Percentiles rank a stretch among this genome's conserved stretches.
These are phyloP conservation scores for Numida meleagris DNA, from an alignment of 2,113 vertebrate genomes.

Conservation along the genomic window DNA sequence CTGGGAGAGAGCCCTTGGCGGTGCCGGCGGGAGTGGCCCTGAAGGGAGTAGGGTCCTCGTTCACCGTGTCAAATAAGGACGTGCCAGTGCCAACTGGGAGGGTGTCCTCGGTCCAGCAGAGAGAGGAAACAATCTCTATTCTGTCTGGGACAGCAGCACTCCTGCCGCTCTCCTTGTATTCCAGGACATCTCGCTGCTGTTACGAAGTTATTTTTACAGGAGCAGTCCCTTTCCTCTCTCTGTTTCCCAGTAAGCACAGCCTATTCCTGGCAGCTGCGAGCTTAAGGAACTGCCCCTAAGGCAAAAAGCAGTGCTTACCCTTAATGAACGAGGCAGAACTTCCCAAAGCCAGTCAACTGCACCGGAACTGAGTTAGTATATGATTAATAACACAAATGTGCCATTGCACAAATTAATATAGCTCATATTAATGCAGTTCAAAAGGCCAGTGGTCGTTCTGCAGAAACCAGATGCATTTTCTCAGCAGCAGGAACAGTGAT, in stretches of 20 bases:
- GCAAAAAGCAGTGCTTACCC: constrained; percentile 49
- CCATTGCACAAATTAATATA: not conserved
- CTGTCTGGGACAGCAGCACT: not conserved
- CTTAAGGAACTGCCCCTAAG: constrained; percentile 26
- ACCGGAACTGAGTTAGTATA: not conserved
- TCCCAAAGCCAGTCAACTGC: constrained; percentile 7
- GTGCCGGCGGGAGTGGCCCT: not conserved
- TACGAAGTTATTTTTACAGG: not conserved
- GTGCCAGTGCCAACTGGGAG: not conserved
- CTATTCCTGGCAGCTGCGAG: constrained; percentile 20
- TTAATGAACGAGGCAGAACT: not conserved
- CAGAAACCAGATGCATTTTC: not conserved
- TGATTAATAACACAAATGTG: not conserved
- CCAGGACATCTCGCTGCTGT: constrained; percentile 5
- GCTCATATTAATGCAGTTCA: not conserved
- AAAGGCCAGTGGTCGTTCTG: not conserved
- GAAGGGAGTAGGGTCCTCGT: fast-evolving
- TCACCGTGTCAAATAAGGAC: not conserved
- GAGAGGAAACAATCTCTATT: not conserved
- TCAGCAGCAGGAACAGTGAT: not conserved
- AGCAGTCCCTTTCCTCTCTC: constrained; percentile 39
- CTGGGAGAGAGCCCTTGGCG: not conserved
- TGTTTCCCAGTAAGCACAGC: constrained; percentile 41
- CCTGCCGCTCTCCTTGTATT: not conserved
- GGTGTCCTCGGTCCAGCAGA: not conserved